A percentile compares a stretch with the other conserved stretches of the same genome.
Evolutionary conservation across 2,113 vertebrate genomes (phyloP).

Genomic region (Sylvia atricapilla): DNA sequence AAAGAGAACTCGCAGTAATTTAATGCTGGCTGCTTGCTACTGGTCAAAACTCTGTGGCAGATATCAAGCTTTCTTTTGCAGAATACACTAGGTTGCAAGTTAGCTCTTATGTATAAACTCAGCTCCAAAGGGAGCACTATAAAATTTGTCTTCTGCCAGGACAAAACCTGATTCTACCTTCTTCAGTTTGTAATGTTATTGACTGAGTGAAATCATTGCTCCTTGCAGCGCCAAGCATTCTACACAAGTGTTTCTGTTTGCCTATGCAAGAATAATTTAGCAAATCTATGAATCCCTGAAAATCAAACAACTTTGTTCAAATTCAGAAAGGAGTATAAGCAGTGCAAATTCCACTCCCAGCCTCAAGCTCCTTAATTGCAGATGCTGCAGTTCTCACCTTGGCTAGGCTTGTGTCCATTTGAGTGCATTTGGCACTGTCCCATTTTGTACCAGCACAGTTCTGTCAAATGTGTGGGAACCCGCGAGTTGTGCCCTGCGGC

Average conservation of each 20-base stretch:
- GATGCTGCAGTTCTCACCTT: not conserved
- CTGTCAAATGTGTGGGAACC: not conserved
- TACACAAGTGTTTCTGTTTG: not conserved
- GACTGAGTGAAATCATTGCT: not conserved
- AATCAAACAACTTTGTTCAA: not conserved
- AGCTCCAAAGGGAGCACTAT: not conserved
- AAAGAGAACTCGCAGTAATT: not conserved
- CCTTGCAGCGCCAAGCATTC: not conserved
- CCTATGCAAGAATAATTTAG: not conserved
- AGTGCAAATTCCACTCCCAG: not conserved
- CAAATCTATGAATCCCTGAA: not conserved
- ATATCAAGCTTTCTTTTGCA: not conserved
- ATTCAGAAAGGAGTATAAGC: not conserved
- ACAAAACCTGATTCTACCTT: not conserved
- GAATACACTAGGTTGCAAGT: not conserved
- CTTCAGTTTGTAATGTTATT: not conserved
- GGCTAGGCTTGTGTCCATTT: not conserved
- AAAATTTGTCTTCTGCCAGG: not conserved
- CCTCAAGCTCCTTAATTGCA: not conserved
- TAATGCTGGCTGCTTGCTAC: not conserved
- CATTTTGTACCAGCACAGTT: not conserved
- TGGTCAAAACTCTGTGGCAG: not conserved
- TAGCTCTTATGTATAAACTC: not conserved
- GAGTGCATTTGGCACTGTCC: not conserved
- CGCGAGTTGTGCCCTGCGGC: not conserved